phyloP scores from a whole-genome alignment of 2,888 invertebrate species.

The Blastobasis lacticolella region DNA sequence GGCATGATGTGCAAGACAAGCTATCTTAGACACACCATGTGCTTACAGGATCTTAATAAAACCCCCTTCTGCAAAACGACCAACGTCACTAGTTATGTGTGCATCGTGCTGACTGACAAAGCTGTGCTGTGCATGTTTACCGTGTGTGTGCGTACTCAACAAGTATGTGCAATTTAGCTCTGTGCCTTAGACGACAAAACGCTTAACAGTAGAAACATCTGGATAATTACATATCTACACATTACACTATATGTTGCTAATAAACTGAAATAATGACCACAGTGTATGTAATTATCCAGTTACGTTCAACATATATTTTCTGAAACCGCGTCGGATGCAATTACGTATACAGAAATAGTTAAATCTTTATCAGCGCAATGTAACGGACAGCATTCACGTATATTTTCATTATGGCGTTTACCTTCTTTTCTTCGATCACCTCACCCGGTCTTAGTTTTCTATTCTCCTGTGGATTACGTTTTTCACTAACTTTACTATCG shows the following conservation, averaged over 20 bases:
- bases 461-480: slow-evolving; percentile 81
- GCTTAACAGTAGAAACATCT: slow-evolving; percentile 35
- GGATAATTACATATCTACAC: slow-evolving; percentile 45
- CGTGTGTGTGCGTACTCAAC: slow-evolving; percentile 51
- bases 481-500: slow-evolving; percentile 65
- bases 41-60: slow-evolving; percentile 30
- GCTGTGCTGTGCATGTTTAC: slow-evolving; percentile 46
- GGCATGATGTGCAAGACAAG: slow-evolving; percentile 38
- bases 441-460: slow-evolving; percentile 96
- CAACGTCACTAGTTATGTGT: slow-evolving; percentile 60
- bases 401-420: slow-evolving; percentile 74
- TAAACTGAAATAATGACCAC: background rate
- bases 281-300: slow-evolving; percentile 53
- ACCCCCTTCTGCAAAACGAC: slow-evolving; percentile 26
- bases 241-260: background rate
- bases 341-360: slow-evolving; percentile 62
- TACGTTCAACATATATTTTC: slow-evolving; percentile 32
- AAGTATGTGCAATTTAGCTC: slow-evolving; percentile 64
- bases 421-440: slow-evolving; percentile 95
- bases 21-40: slow-evolving; percentile 42
- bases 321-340: slow-evolving; percentile 61
- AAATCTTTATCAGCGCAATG: slow-evolving; percentile 65
- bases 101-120: slow-evolving; percentile 55
- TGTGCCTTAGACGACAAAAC: slow-evolving; percentile 60
- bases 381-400: slow-evolving; percentile 67